A percentile compares a stretch with the other conserved stretches of the same genome.
These are phyloP conservation scores for Aegithalos caudatus DNA, from an alignment of 2,113 vertebrate species.

Conservation along the genomic window DNA sequence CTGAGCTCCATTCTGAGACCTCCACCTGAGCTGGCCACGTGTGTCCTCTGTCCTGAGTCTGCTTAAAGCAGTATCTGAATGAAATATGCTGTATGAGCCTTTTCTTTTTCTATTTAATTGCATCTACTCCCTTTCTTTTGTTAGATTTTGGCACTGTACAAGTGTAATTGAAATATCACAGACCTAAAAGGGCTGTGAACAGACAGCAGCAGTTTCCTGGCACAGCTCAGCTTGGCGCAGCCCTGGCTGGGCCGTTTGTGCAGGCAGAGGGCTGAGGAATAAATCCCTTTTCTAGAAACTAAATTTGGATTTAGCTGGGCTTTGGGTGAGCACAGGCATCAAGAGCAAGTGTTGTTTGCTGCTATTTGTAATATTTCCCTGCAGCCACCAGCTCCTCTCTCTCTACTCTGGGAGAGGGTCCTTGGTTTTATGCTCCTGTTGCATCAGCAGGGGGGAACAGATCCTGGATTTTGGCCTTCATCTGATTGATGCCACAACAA, in stretches of 20 bases:
- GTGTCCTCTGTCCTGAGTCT: not conserved
- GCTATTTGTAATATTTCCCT: not conserved
- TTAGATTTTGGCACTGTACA: not conserved
- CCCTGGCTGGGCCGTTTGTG: not conserved
- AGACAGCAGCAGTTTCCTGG: not conserved
- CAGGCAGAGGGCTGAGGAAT: not conserved
- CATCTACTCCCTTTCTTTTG: not conserved
- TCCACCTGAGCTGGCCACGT: fast-evolving
- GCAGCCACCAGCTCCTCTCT: not conserved
- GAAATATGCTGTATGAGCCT: not conserved
- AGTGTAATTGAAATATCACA: not conserved
- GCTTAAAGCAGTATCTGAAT: not conserved
- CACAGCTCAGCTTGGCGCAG: not conserved
- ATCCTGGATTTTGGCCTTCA: not conserved
- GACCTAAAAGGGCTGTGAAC: not conserved
- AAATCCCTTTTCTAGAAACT: not conserved
- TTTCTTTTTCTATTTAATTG: not conserved
- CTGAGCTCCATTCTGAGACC: fast-evolving
- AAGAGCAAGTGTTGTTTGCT: not conserved
- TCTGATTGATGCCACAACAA: not conserved
- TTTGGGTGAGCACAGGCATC: not conserved
- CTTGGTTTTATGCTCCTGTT: not conserved
- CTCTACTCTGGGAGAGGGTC: not conserved
- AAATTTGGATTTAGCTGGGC: not conserved
- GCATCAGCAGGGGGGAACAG: not conserved